phyloP scores from a whole-genome alignment of 2,797 vertebrate species.

The Merluccius polli region DNA sequence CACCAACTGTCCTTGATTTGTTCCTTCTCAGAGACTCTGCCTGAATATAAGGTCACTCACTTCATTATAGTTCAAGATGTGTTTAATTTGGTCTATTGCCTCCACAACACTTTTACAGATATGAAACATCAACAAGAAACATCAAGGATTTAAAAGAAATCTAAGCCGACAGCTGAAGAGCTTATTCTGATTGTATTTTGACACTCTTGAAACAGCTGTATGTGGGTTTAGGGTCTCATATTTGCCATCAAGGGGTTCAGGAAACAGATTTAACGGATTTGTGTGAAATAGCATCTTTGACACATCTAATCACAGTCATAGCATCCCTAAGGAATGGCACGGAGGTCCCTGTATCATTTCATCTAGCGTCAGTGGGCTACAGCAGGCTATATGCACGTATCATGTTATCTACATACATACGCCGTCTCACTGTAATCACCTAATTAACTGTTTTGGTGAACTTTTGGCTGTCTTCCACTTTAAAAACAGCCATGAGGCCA shows the following conservation, averaged over 20 bases:
- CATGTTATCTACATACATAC: neutral
- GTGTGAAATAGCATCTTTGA: neutral
- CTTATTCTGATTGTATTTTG: neutral
- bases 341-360: neutral
- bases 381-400: neutral
- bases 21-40: neutral
- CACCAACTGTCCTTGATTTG: neutral
- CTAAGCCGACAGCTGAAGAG: too few species aligned
- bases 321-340: neutral
- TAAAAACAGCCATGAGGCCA: conserved; percentile 13
- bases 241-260: neutral
- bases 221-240: neutral
- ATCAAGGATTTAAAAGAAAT: neutral
- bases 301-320: neutral
- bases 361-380: neutral
- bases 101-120: conserved; percentile 9
- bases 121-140: conserved; percentile 32
- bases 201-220: neutral
- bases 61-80: neutral
- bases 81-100: neutral
- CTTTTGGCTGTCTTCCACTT: neutral
- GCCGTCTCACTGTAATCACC: neutral
- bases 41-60: neutral
- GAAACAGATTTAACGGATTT: too few species aligned
- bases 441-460: neutral